Evolutionary conservation across 2,113 vertebrate species (phyloP).

Genomic region (Perca fluviatilis): DNA sequence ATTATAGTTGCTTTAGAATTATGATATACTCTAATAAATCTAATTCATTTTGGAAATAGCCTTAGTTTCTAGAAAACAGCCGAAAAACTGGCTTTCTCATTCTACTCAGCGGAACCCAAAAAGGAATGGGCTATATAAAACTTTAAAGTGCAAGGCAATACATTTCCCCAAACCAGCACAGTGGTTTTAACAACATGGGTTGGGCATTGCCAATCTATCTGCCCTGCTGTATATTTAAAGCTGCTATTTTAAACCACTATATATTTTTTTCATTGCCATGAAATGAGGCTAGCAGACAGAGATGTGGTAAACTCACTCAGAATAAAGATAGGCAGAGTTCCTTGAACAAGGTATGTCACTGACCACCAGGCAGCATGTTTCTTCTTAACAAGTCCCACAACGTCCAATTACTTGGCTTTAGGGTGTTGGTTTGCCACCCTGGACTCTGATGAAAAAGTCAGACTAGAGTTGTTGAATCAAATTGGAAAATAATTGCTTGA

Average conservation of each 20-base stretch:
- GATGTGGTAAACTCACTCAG: conserved; percentile 64
- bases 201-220: conserved; percentile 72
- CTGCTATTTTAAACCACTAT: conserved; percentile 79
- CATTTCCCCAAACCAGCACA: conserved; percentile 64
- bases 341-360: conserved; percentile 68
- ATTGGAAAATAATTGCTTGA: conserved; percentile 54
- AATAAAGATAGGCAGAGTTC: conserved; percentile 54
- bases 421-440: conserved; percentile 34
- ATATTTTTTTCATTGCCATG: conserved; percentile 75
- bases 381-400: conserved; percentile 62
- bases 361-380: conserved; percentile 61
- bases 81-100: not conserved
- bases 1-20: not conserved
- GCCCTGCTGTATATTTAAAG: conserved; percentile 79
- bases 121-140: conserved; percentile 61
- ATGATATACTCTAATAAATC: not conserved
- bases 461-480: conserved; percentile 43
- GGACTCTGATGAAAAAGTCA: conserved; percentile 9
- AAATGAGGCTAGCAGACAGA: conserved; percentile 70
- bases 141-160: conserved; percentile 63
- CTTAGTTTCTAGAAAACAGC: conserved; percentile 9
- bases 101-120: conserved; percentile 40
- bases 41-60: conserved; percentile 13
- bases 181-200: conserved; percentile 80
- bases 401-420: conserved; percentile 51